Conservation (phyloP, 53 echinoderm and acorn worm species). For the Henricia sp. region DNA sequence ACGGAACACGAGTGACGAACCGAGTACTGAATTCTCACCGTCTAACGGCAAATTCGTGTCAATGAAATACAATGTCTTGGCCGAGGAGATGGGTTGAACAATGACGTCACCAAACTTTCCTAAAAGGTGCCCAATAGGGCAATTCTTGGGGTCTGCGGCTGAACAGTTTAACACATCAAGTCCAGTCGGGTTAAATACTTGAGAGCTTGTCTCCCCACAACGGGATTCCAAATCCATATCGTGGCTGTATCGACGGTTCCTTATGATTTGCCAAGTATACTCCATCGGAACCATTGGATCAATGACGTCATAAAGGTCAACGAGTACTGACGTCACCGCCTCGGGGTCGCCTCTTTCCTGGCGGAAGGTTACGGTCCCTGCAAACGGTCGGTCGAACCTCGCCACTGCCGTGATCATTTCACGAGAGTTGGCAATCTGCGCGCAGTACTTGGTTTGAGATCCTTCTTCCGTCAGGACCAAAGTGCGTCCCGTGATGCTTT, state of each 20-base stretch:
- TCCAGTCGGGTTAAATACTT: slow-evolving; percentile 52
- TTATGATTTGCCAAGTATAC: slow-evolving; percentile 74
- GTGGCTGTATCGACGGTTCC: slow-evolving; percentile 61
- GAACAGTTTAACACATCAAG: slow-evolving; percentile 20
- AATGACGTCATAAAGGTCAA: slow-evolving; percentile 75
- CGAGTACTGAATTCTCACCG: slow-evolving; percentile 72
- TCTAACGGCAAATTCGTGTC: slow-evolving; percentile 77
- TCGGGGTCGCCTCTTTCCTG: slow-evolving; percentile 66
- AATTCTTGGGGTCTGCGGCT: background rate
- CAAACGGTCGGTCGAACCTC: slow-evolving; percentile 81
- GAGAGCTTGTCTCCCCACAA: slow-evolving; percentile 53
- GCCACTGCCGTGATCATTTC: slow-evolving; percentile 82
- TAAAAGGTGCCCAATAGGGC: slow-evolving; percentile 66
- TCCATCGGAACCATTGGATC: slow-evolving; percentile 55
- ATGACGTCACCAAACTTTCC: slow-evolving; percentile 70
- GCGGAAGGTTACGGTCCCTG: slow-evolving; percentile 84
- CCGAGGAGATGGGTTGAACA: slow-evolving; percentile 67
- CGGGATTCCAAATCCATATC: slow-evolving; percentile 69
- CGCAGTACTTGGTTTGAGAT: slow-evolving; percentile 62
- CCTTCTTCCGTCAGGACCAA: slow-evolving; percentile 62
- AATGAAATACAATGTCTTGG: slow-evolving; percentile 60
- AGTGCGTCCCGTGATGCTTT: slow-evolving; percentile 77
- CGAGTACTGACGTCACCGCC: slow-evolving; percentile 75
- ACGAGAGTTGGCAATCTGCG: slow-evolving; percentile 69
- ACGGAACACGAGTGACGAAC: slow-evolving; percentile 79